A percentile compares a stretch with the other conserved stretches of the same genome.
Evolutionary conservation across 2,113 vertebrate species (phyloP).

Genomic region (Mobula birostris): DNA sequence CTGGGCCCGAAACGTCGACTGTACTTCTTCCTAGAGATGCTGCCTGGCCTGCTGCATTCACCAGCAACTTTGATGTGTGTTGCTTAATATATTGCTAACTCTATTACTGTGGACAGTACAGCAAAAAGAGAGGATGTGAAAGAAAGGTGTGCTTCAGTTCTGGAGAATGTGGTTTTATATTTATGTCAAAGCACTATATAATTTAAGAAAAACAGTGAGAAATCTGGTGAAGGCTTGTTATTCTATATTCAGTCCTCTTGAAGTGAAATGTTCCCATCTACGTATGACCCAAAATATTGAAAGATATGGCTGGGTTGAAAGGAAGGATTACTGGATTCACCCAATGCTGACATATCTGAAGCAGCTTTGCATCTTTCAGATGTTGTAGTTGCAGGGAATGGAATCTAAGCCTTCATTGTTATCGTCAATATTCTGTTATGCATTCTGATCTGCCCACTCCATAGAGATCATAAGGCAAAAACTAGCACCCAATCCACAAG

Average conservation of each 20-base stretch:
- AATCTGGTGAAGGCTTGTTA: not conserved
- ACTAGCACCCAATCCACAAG: not conserved
- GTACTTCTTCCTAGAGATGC: no score
- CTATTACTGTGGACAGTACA: not conserved
- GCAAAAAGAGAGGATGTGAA: not conserved
- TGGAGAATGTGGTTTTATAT: not conserved
- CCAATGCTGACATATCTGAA: not conserved
- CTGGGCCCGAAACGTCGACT: no score
- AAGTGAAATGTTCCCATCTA: not conserved
- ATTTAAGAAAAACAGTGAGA: not conserved
- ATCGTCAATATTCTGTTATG: not conserved
- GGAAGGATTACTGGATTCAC: not conserved
- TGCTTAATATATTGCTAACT: no score
- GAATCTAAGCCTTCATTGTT: not conserved
- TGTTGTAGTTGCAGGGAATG: not conserved
- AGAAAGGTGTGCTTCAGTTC: not conserved
- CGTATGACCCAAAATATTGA: not conserved
- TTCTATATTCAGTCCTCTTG: not conserved
- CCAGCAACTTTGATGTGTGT: no score
- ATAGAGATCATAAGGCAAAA: not conserved
- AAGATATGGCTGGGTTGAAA: not conserved
- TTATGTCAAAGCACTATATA: not conserved
- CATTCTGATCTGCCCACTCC: not conserved
- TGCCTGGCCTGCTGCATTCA: no score
- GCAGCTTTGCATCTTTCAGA: slow-evolving; percentile 3